A percentile compares a stretch with the other conserved stretches of the same genome.
phyloP scores from a whole-genome alignment of 2,888 invertebrate genomes.

The Drosophila colorata region DNA sequence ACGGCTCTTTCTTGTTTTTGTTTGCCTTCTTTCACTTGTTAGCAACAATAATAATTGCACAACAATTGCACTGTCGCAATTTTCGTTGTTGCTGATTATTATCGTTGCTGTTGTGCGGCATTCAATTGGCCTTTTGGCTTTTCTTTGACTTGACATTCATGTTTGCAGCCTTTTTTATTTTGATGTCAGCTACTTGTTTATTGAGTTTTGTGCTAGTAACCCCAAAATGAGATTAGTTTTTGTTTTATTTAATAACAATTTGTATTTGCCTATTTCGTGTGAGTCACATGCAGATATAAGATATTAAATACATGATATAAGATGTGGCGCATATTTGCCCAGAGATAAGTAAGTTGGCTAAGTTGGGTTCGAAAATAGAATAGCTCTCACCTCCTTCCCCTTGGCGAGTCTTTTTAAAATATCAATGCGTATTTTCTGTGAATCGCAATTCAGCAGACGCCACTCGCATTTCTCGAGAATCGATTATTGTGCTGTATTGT shows the following conservation, averaged over 20 bases:
- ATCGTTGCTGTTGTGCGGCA: conserved; percentile 8
- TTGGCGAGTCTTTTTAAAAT: background rate
- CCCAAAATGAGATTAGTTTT: conserved; percentile 28
- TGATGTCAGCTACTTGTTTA: background rate
- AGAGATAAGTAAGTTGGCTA: conserved; percentile 31
- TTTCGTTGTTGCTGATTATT: conserved; percentile 17
- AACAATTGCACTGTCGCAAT: conserved; percentile 37
- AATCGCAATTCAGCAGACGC: conserved; percentile 8
- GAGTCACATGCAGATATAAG: conserved; percentile 32
- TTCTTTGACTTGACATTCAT: conserved; percentile 33
- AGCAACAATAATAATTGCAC: conserved; percentile 41
- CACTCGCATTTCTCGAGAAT: conserved; percentile 2
- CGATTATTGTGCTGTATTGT: conserved; percentile 8
- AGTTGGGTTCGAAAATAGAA: background rate
- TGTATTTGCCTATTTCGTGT: conserved; percentile 3
- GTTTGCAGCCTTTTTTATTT: background rate
- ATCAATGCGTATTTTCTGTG: conserved; percentile 25
- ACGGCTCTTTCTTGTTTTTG: conserved; percentile 16
- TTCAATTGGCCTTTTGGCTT: conserved; percentile 16
- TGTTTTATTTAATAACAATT: conserved; percentile 30
- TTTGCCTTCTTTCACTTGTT: conserved; percentile 44
- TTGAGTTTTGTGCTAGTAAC: conserved; percentile 54
- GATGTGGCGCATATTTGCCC: conserved; percentile 27
- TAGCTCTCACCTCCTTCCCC: background rate
- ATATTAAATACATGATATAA: conserved; percentile 13